phyloP scores from a whole-genome alignment of 2,797 vertebrate species.

The Diceros bicornis region DNA sequence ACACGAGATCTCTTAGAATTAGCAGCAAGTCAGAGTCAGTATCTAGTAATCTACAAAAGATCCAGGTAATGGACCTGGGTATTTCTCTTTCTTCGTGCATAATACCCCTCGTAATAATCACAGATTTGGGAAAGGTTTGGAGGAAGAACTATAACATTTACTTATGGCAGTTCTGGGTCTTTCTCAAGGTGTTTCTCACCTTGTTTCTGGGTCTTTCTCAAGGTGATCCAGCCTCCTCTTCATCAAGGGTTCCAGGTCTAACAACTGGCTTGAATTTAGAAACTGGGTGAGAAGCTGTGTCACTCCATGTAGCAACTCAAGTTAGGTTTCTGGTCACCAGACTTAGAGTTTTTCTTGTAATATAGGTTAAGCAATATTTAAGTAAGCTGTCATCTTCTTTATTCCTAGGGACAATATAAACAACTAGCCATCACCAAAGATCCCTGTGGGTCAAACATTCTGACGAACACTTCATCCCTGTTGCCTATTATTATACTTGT shows the following conservation, averaged over 20 bases:
- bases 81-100: not conserved
- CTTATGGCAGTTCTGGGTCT: not conserved
- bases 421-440: not conserved
- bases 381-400: not conserved
- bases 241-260: not conserved
- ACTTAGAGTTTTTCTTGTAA: not conserved
- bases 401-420: not conserved
- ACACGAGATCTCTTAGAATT: not conserved
- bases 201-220: constrained; percentile 3
- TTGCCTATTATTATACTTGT: not conserved
- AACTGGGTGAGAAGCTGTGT: not conserved
- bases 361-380: not conserved
- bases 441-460: not conserved
- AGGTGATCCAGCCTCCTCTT: not conserved
- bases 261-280: not conserved
- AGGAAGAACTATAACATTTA: not conserved
- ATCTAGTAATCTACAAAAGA: not conserved
- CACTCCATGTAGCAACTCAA: not conserved
- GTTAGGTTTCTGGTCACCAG: not conserved
- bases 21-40: not conserved
- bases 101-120: not conserved
- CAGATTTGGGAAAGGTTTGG: not conserved
- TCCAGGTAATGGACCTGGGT: not conserved
- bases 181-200: not conserved
- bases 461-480: not conserved